A percentile compares a stretch with the other conserved stretches of the same genome.
These are phyloP conservation scores for Drosophila neocordata DNA, from an alignment of 1,140 invertebrate species.

Conservation along the genomic window DNA sequence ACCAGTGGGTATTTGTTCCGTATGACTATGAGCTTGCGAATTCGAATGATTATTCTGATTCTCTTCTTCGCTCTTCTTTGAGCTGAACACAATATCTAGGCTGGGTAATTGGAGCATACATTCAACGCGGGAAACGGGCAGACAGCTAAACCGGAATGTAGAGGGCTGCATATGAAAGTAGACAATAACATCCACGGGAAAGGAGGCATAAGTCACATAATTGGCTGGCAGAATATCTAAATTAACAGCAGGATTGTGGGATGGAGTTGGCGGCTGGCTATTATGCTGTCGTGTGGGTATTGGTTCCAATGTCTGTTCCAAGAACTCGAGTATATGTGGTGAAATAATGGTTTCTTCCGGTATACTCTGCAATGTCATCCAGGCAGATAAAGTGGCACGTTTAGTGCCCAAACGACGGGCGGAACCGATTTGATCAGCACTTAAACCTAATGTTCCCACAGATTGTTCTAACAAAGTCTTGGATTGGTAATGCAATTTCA, in stretches of 20 bases:
- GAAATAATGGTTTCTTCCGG: slow-evolving; percentile 98
- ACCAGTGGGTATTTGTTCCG: slow-evolving; percentile 69
- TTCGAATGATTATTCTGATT: slow-evolving; percentile 22
- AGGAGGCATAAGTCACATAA: slow-evolving; percentile 93
- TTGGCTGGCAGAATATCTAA: slow-evolving; percentile 86
- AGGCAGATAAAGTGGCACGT: slow-evolving; percentile 96
- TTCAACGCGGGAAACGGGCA: slow-evolving; percentile 97
- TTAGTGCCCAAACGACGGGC: slow-evolving; percentile 88
- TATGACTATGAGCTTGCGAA: slow-evolving; percentile 32
- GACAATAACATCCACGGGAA: slow-evolving; percentile 99
- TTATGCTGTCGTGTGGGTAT: slow-evolving; percentile 88
- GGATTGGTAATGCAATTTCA: slow-evolving; percentile 96
- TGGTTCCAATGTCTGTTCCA: slow-evolving; percentile 97
- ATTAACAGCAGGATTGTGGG: slow-evolving; percentile 77
- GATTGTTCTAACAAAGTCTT: slow-evolving; percentile 87
- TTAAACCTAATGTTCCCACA: slow-evolving; percentile 17
- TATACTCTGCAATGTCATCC: slow-evolving; percentile 97
- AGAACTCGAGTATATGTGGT: slow-evolving; percentile 96
- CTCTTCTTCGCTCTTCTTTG: slow-evolving; percentile 90
- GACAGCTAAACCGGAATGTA: slow-evolving; percentile 96
- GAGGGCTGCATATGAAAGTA: slow-evolving; percentile 99
- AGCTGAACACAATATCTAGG: slow-evolving; percentile 96
- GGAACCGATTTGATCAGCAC: slow-evolving; percentile 44
- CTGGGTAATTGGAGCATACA: slow-evolving; percentile 98
- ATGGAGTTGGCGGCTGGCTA: slow-evolving; percentile 62